Evolutionary conservation across 2,797 vertebrate genomes (phyloP).

Genomic region (Sciurus carolinensis): DNA sequence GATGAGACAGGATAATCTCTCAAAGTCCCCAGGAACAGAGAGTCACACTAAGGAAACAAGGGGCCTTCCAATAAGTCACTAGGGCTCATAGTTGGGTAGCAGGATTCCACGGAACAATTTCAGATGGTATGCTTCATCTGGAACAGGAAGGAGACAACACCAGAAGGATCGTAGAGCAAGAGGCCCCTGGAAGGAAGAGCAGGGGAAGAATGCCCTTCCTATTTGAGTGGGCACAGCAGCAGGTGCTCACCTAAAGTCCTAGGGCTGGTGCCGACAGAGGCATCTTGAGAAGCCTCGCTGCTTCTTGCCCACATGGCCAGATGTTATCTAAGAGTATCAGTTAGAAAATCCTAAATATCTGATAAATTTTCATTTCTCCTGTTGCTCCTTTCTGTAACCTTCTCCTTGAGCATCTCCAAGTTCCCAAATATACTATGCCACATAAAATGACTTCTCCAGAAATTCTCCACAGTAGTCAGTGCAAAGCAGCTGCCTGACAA

Average conservation of each 20-base stretch:
- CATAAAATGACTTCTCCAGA: neutral
- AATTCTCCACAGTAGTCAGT: neutral
- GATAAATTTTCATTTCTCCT: slow-evolving; percentile 9
- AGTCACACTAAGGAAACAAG: neutral
- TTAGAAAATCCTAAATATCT: slow-evolving; percentile 23
- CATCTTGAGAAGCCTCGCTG: neutral
- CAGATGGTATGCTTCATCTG: neutral
- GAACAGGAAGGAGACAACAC: neutral
- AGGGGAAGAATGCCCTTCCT: neutral
- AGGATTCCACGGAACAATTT: slow-evolving; percentile 57
- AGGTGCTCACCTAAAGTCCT: neutral
- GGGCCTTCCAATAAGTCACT: neutral
- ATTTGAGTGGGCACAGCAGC: neutral
- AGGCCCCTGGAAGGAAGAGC: neutral
- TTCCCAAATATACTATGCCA: neutral
- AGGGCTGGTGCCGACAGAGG: neutral
- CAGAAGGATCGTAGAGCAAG: neutral
- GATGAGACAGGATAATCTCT: neutral
- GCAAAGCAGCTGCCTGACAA: neutral
- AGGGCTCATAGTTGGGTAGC: neutral
- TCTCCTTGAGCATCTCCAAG: neutral
- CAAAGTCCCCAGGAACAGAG: neutral
- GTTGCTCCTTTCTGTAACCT: neutral
- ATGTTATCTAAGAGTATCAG: neutral
- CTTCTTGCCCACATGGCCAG: neutral